Evolutionary conservation across 2,113 vertebrate species (phyloP).

Genomic region (Pteropus alecto): DNA sequence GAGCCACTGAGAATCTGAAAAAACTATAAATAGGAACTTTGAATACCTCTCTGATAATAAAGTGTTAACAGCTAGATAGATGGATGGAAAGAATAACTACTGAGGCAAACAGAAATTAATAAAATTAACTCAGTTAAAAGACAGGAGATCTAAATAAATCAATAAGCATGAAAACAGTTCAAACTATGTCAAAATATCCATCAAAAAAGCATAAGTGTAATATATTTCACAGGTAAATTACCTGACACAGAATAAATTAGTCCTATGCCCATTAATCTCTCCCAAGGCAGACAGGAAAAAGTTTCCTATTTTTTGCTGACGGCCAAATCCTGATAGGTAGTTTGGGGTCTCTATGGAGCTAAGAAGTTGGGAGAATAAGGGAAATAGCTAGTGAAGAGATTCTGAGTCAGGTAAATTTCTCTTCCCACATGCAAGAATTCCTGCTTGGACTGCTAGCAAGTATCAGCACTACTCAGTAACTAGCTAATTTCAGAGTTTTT

Average conservation of each 20-base stretch:
- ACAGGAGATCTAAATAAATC: neutral
- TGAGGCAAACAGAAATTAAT: neutral
- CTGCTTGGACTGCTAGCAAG: neutral
- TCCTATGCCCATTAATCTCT: neutral
- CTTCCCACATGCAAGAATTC: neutral
- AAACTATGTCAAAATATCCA: neutral
- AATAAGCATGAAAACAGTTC: neutral
- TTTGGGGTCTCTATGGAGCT: neutral
- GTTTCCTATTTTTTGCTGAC: neutral
- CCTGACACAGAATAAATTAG: neutral
- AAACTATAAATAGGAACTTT: neutral
- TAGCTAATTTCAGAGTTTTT: neutral
- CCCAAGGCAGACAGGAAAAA: neutral
- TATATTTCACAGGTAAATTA: neutral
- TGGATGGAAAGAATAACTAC: neutral
- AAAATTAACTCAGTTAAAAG: neutral
- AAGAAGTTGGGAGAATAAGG: neutral
- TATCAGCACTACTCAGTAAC: neutral
- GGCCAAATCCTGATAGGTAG: neutral
- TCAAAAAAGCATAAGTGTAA: neutral
- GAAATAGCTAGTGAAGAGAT: neutral
- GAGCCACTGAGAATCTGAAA: neutral
- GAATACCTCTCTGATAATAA: neutral
- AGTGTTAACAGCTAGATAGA: neutral
- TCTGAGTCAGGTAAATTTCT: neutral